Percentiles rank a stretch among this genome's conserved stretches.
These are phyloP conservation scores for Acanthochromis polyacanthus DNA, from an alignment of 2,113 vertebrate species.

Conservation along the genomic window DNA sequence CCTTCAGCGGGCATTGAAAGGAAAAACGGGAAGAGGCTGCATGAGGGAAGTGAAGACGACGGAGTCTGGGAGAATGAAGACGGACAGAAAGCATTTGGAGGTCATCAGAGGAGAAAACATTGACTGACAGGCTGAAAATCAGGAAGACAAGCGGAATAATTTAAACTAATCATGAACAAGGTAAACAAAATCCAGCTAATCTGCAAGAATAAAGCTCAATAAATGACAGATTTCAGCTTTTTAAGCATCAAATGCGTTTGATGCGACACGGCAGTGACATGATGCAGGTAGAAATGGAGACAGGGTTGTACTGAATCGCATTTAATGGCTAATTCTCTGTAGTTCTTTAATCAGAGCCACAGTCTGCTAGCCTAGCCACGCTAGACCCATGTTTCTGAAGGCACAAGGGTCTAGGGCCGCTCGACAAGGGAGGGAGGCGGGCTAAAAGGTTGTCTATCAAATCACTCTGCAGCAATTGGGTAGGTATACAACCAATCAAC, in stretches of 20 bases:
- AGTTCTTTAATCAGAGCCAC: no score
- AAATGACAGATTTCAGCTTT: conserved; percentile 20
- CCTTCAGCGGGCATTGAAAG: conserved; percentile 84
- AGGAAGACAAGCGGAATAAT: conserved; percentile 3
- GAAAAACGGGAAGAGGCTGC: conserved; percentile 21
- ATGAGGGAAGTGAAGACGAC: conserved; percentile 12
- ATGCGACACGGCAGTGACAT: conserved; percentile 44
- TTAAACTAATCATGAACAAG: background rate
- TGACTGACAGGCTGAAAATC: conserved; percentile 12
- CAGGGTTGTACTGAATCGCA: no score
- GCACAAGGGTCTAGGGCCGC: no score
- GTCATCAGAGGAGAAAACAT: conserved; percentile 23
- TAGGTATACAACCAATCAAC: no score
- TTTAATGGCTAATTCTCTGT: no score
- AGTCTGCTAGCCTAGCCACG: no score
- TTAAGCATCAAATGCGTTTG: conserved; percentile 32
- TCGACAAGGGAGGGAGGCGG: no score
- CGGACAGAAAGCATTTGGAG: conserved; percentile 40
- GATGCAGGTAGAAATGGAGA: background rate
- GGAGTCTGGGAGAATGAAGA: conserved; percentile 45
- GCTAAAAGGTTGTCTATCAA: no score
- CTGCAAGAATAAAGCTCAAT: background rate
- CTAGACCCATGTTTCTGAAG: no score
- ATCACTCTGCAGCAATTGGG: no score
- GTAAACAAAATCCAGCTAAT: conserved; percentile 30